phyloP scores from a whole-genome alignment of 2,888 invertebrate species.

The Cataglyphis rosenhaueri region DNA sequence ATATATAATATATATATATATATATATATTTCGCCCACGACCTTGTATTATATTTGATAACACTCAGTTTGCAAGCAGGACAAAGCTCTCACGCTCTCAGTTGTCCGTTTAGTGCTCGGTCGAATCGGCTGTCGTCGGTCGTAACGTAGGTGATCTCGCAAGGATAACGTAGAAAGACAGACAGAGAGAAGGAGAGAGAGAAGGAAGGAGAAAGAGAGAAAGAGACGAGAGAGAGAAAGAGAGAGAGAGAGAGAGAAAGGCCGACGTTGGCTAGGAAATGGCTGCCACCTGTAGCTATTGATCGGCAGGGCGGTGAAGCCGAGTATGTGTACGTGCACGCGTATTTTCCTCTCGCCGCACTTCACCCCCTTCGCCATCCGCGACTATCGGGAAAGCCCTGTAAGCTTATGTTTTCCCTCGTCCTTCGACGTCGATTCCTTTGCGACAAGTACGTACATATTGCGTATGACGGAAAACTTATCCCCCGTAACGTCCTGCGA shows the following conservation, averaged over 20 bases:
- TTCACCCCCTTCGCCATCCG: constrained; percentile 37
- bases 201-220: constrained; percentile 20
- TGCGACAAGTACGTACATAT: constrained; percentile 12
- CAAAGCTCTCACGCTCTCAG: not conserved
- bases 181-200: constrained; percentile 50
- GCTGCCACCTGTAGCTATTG: constrained; percentile 86
- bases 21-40: not conserved
- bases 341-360: constrained; percentile 58
- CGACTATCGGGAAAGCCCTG: constrained; percentile 56
- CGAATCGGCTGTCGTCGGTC: not conserved
- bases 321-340: constrained; percentile 60
- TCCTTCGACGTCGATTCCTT: constrained; percentile 52
- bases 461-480: constrained; percentile 44
- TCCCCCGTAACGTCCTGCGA: constrained; percentile 7
- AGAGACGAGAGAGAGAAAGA: constrained; percentile 47
- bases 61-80: not conserved
- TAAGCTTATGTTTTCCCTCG: constrained; percentile 59
- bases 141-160: constrained; percentile 9
- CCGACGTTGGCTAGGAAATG: constrained; percentile 83
- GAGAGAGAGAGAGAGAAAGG: constrained; percentile 54
- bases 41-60: not conserved
- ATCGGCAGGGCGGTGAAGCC: constrained; percentile 82
- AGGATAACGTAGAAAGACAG: constrained; percentile 33
- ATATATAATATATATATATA: no score
- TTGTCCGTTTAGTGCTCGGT: not conserved